Percentiles rank a stretch among this genome's conserved stretches.
Conservation (phyloP, 2,113 vertebrate species). For the Oenanthe melanoleuca region DNA sequence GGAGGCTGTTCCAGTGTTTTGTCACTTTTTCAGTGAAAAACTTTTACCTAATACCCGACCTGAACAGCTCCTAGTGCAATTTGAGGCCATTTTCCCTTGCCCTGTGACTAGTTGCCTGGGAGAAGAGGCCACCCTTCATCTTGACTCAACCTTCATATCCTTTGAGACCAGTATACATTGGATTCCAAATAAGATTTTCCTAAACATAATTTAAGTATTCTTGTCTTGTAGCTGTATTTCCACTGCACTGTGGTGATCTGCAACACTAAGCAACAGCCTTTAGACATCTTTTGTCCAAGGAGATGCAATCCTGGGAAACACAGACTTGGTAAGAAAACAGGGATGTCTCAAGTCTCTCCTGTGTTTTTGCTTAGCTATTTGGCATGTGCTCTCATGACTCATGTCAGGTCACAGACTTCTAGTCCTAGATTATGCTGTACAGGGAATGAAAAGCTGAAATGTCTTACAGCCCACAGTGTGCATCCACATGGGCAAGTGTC, state of each 20-base stretch:
- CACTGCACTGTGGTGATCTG: slow-evolving; percentile 69
- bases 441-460: background rate
- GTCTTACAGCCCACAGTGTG: slow-evolving; percentile 26
- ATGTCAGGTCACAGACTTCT: background rate
- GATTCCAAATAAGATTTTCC: background rate
- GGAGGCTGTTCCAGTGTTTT: background rate
- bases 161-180: fast-evolving
- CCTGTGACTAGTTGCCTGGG: background rate
- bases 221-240: slow-evolving; percentile 60
- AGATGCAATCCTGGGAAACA: slow-evolving; percentile 43
- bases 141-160: background rate
- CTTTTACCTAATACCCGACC: background rate
- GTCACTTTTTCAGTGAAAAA: background rate
- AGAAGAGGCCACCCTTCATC: background rate
- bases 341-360: background rate
- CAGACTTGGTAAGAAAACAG: slow-evolving; percentile 20
- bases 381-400: fast-evolving
- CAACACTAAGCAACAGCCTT: background rate
- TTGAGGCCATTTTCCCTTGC: background rate
- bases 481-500: background rate
- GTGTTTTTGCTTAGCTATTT: background rate
- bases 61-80: background rate
- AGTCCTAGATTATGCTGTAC: background rate
- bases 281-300: slow-evolving; percentile 5
- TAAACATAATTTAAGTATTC: background rate